Base-by-base conservation (phyloP, 2,797 vertebrate species). In the Yasuhikotakia modesta region DNA sequence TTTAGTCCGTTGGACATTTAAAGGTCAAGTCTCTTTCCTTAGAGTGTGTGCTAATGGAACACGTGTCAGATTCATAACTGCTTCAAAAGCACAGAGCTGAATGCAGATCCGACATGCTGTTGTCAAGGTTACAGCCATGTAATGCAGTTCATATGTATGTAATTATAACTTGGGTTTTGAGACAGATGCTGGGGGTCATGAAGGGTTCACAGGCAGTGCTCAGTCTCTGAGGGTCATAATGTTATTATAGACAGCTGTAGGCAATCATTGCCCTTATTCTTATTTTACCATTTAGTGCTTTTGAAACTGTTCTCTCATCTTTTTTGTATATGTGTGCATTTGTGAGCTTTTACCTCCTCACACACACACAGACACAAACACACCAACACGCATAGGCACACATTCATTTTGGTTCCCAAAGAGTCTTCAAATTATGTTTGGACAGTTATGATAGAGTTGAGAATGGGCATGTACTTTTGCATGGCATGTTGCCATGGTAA, bases 371-470 rank as follows among this genome's bases (percentile, higher is more conserved):
- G 2, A 32, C n/a, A n/a, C n/a, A n/a, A 32, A 91, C 82, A n/a
- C n/a, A n/a, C n/a, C n/a, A 27, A 69, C 85, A 88, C 61, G 84
- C 83, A 79, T 78, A 60, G 66, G 82, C 70, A 72, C 82, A 87
- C 81, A 70, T 80, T 79, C 50, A 52, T 16, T 70, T 67, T 79
- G 43, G 76, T 79, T 82, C 66, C 63, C 65, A 79, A 70, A 53
- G 81, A 73, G 67, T 45, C 71, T 80, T 87, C 63, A 77, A 74
- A 85, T 81, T 70, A 84, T 86, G 86, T 85, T 90, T 86, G 87
- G 87, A 90, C 89, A 89, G 83, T 79, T 66, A 80, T 90, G 86
- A 90, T 85, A 64, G 85, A 73, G 74, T 85, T 81, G 86, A 91
- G 83, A 70, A 58, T 80, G 27, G 81, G 88, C 87, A 88, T 91